phyloP scores from a whole-genome alignment of 2,888 invertebrate genomes.

The Metalampra italica region DNA sequence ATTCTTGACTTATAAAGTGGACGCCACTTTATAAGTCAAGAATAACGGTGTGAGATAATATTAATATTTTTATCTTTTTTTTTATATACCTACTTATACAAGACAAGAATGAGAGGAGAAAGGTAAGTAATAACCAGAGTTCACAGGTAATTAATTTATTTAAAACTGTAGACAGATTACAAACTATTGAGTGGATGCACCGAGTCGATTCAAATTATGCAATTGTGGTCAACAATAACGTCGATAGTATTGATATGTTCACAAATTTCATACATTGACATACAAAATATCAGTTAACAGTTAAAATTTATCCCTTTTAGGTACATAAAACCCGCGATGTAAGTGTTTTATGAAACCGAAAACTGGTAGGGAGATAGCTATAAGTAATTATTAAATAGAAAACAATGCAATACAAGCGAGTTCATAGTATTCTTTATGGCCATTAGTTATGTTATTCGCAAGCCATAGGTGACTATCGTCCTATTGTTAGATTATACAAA shows the following conservation, averaged over 20 bases:
- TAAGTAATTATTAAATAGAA: slow-evolving; percentile 48
- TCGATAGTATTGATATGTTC: slow-evolving; percentile 26
- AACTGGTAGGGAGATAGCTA: slow-evolving; percentile 15
- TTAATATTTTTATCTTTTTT: too few relatives aligned
- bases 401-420: slow-evolving; percentile 74
- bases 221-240: slow-evolving; percentile 4
- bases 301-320: slow-evolving; percentile 25
- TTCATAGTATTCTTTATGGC: slow-evolving; percentile 68
- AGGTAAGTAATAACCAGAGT: slow-evolving; percentile 21
- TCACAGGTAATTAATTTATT: slow-evolving; percentile 71
- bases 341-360: slow-evolving; percentile 3
- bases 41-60: too few relatives aligned
- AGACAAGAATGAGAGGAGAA: too few relatives aligned
- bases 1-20: too few relatives aligned
- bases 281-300: slow-evolving; percentile 14
- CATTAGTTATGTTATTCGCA: slow-evolving; percentile 76
- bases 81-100: too few relatives aligned
- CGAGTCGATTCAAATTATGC: slow-evolving; percentile 31
- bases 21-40: too few relatives aligned
- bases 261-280: slow-evolving; percentile 15
- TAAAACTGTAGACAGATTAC: slow-evolving; percentile 53
- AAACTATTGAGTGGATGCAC: slow-evolving; percentile 53
- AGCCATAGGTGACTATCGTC: slow-evolving; percentile 68
- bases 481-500: slow-evolving; percentile 74
- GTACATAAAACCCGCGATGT: not conserved